phyloP scores from a whole-genome alignment of 2,888 invertebrate genomes.

The Cheilosia vulpina region DNA sequence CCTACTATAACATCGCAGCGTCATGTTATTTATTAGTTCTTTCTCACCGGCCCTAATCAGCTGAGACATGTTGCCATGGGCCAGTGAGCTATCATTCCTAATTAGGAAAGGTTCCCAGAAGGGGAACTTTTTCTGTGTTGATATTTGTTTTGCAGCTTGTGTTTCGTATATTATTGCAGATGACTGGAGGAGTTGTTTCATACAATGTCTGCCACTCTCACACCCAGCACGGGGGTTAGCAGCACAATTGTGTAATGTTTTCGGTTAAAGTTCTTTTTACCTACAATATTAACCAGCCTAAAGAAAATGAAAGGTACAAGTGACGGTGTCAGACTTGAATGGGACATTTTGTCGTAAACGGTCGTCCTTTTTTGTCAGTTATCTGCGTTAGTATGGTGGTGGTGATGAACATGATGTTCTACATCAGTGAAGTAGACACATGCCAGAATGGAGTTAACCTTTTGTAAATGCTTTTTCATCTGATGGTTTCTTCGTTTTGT shows the following conservation, averaged over 20 bases:
- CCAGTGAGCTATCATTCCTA: conserved; percentile 56
- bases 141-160: conserved; percentile 27
- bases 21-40: conserved; percentile 14
- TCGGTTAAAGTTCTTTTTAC: conserved; percentile 19
- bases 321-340: conserved; percentile 30
- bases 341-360: not conserved
- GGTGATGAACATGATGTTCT: conserved; percentile 31
- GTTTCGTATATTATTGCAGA: conserved; percentile 17
- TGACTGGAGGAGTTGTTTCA: conserved; percentile 35
- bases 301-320: conserved; percentile 5
- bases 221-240: not conserved
- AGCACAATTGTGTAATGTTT: conserved; percentile 20
- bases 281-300: conserved; percentile 27
- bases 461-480: conserved; percentile 34
- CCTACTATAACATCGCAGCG: not conserved
- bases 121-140: conserved; percentile 16
- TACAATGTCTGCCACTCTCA: conserved; percentile 23
- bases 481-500: not conserved
- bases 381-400: conserved; percentile 7
- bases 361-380: conserved; percentile 23
- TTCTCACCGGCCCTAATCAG: conserved; percentile 38
- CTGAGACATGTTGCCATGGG: conserved; percentile 30
- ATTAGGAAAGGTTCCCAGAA: conserved; percentile 45
- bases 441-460: conserved; percentile 33
- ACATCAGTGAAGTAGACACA: conserved; percentile 54